Conservation (phyloP, 2,113 vertebrate genomes). For the Capricornis sumatraensis region DNA sequence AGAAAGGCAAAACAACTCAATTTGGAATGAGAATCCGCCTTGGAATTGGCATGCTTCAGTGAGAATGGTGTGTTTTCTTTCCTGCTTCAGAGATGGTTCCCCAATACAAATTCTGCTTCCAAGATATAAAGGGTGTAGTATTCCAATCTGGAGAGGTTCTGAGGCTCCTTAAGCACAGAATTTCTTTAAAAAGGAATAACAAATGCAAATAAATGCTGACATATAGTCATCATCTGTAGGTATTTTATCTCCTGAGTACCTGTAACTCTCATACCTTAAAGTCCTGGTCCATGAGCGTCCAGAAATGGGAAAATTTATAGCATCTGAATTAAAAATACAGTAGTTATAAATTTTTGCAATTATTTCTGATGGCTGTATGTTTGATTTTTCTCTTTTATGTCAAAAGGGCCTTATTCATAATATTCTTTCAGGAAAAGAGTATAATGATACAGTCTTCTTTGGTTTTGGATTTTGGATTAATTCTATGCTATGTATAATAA, state of each 20-base stretch:
- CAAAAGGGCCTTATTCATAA: not conserved
- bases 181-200: not conserved
- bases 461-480: not conserved
- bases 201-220: not conserved
- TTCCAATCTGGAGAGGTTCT: slow-evolving; percentile 10
- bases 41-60: slow-evolving; percentile 9
- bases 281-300: not conserved
- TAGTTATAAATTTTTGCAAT: not conserved
- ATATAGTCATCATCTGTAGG: not conserved
- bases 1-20: slow-evolving; percentile 66
- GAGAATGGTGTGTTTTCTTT: not conserved
- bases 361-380: not conserved
- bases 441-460: not conserved
- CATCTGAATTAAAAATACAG: not conserved
- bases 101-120: slow-evolving; percentile 23
- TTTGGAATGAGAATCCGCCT: slow-evolving; percentile 50
- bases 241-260: not conserved
- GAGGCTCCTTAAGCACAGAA: not conserved
- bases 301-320: not conserved
- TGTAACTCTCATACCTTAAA: not conserved
- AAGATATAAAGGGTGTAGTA: not conserved
- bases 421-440: not conserved
- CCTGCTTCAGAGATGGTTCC: not conserved
- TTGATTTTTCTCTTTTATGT: not conserved
- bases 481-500: not conserved